Percentiles rank a stretch among this genome's conserved stretches.
Evolutionary conservation across 2,113 vertebrate genomes (phyloP).

Genomic region (Triplophysa tibetana): DNA sequence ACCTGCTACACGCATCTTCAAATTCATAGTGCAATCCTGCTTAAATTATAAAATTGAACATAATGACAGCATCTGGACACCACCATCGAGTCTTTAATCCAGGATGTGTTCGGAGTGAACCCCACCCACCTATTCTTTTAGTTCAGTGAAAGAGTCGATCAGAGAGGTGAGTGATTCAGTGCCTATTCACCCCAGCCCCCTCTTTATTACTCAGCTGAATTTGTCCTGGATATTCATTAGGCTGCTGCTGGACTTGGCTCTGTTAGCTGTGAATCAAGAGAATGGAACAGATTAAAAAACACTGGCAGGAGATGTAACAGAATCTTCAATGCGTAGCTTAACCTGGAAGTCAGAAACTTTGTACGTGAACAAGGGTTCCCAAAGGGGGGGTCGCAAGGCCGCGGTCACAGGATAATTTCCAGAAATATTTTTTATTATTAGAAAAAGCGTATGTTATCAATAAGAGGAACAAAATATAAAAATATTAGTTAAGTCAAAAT

Average conservation of each 20-base stretch:
- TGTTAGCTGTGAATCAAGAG: conserved; percentile 78
- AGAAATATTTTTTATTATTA: too few relatives aligned
- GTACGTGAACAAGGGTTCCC: background rate
- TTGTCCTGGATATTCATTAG: conserved; percentile 92
- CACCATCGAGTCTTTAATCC: background rate
- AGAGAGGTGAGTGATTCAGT: background rate
- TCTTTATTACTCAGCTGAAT: conserved; percentile 75
- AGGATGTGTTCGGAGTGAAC: background rate
- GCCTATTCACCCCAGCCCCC: background rate
- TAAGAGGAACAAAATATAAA: too few relatives aligned
- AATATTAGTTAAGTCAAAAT: too few relatives aligned
- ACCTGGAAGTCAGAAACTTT: conserved; percentile 6
- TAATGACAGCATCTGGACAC: background rate
- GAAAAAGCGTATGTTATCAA: too few relatives aligned
- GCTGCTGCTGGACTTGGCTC: conserved; percentile 85
- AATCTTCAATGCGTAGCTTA: background rate
- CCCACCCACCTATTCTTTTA: background rate
- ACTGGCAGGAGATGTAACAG: conserved; percentile 8
- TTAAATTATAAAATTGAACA: background rate
- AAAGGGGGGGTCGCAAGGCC: too few relatives aligned
- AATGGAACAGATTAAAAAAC: conserved; percentile 28
- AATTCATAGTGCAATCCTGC: background rate
- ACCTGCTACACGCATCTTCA: background rate
- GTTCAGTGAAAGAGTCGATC: background rate
- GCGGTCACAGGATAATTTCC: too few relatives aligned